Base-by-base conservation (phyloP, 2,797 vertebrate species). In the Sebastes flavidus region DNA sequence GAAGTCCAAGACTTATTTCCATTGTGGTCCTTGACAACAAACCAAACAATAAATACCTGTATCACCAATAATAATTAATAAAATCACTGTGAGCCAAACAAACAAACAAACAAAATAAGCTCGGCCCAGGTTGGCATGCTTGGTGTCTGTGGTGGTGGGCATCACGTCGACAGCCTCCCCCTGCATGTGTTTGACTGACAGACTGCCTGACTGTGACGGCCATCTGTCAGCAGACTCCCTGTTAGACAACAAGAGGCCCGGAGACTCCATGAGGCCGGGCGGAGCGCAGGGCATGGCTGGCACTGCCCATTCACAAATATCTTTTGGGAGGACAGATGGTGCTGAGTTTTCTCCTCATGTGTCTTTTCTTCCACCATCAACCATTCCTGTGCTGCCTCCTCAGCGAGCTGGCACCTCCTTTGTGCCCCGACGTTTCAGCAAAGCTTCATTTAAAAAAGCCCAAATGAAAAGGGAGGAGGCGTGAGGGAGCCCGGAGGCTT, bases 321-420 rank as follows among this genome's bases (percentile, higher is more conserved):
- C 59, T 86, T 80, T 90, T 72, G 69, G 78, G 80, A 84, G 88
- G 81, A 84, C 92, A 95, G 92, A 95, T 95, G 93, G 94, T 77
- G 80, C 42, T 1, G 68, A 29, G 74, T 78, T 91, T 88, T 91
- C 88, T 90, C 77, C 87, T 90, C 67, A 56, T 77, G 72, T 60
- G 27, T 72, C 82, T 87, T 90, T 89, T 67, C 82, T 79, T 34
- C 81, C 81, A 69, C 71, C 87, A 56, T 86, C 78, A 78, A 78
- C 90, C 73, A 87, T 86, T 87, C 74, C 76, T 88, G 70, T 5
- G 42, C 86, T 79, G 81, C 71, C 72, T 83, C 69, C 74, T 82
- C 52, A 13, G 82, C 16, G 10, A 85, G 78, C 65, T 78, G 82
- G 61, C 81, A 87, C 78, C 77, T 88, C 32, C 61, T 88, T 81